A percentile compares a stretch with the other conserved stretches of the same genome.
Conservation (phyloP, 2,888 invertebrate species). For the Stenotaenia linearis region DNA sequence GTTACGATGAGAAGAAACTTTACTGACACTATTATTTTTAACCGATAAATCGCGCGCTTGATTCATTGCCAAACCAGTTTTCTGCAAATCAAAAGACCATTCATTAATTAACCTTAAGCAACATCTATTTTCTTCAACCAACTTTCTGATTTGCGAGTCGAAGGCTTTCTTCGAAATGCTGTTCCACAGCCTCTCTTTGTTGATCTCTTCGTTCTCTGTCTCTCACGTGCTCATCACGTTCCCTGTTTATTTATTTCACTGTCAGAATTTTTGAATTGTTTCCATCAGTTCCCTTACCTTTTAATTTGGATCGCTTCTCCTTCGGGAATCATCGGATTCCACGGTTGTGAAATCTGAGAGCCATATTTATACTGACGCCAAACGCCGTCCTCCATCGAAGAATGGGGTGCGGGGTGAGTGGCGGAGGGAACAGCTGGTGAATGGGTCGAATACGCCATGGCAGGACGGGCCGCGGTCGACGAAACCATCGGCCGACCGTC, state of each 20-base stretch:
- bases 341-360: background rate
- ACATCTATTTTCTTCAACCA: background rate
- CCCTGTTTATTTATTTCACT: background rate
- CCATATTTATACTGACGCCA: background rate
- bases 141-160: conserved; percentile 71
- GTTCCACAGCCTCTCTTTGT: conserved; percentile 59
- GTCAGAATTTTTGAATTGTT: background rate
- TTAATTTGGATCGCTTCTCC: background rate
- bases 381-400: background rate
- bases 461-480: conserved; percentile 34
- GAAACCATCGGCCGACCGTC: conserved; percentile 36
- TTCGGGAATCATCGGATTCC: background rate
- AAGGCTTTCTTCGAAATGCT: conserved; percentile 84
- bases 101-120: background rate
- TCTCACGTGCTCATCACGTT: background rate
- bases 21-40: background rate
- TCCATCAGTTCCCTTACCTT: background rate
- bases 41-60: background rate
- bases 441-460: conserved; percentile 38
- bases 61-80: background rate
- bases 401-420: background rate
- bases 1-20: background rate
- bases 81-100: background rate
- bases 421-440: too few relatives aligned
- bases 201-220: conserved; percentile 53